A percentile compares a stretch with the other conserved stretches of the same genome.
Conservation (phyloP, 2,888 invertebrate genomes). For the Ennomos erosarius region DNA sequence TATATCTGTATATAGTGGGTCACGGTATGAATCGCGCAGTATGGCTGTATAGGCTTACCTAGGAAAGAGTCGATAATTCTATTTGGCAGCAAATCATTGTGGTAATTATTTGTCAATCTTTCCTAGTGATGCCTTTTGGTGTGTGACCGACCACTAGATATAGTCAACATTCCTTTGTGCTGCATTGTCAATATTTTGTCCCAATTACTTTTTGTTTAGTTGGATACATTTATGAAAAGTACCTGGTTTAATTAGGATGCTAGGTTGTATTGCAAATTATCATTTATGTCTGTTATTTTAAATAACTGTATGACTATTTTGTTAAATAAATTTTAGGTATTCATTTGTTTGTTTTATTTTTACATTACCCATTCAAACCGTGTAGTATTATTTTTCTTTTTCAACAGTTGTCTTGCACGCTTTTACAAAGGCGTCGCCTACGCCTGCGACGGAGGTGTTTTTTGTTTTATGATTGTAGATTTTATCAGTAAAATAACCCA, state of each 20-base stretch:
- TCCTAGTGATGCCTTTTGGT: conserved; percentile 22
- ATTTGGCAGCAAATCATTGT: neutral
- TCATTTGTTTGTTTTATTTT: conserved; percentile 62
- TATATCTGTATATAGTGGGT: conserved; percentile 44
- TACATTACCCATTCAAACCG: neutral
- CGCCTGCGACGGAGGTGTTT: no score
- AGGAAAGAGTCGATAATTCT: neutral
- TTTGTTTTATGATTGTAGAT: no score
- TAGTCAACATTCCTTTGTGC: conserved; percentile 84
- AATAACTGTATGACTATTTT: conserved; percentile 85
- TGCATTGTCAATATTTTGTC: conserved; percentile 77
- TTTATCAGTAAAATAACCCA: no score
- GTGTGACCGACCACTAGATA: conserved; percentile 53
- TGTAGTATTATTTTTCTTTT: no score
- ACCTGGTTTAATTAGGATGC: conserved; percentile 85
- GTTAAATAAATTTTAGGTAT: conserved; percentile 85
- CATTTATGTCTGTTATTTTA: conserved; percentile 84
- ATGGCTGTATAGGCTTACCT: conserved; percentile 1
- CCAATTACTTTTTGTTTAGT: conserved; percentile 69
- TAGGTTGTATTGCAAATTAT: conserved; percentile 84
- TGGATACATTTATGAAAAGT: conserved; percentile 82
- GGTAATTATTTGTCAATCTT: conserved; percentile 2
- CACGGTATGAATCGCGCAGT: conserved; percentile 43
- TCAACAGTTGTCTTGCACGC: no score
- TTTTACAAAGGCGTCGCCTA: no score